phyloP scores from a whole-genome alignment of 2,888 invertebrate species.

The Cephalotes varians region DNA sequence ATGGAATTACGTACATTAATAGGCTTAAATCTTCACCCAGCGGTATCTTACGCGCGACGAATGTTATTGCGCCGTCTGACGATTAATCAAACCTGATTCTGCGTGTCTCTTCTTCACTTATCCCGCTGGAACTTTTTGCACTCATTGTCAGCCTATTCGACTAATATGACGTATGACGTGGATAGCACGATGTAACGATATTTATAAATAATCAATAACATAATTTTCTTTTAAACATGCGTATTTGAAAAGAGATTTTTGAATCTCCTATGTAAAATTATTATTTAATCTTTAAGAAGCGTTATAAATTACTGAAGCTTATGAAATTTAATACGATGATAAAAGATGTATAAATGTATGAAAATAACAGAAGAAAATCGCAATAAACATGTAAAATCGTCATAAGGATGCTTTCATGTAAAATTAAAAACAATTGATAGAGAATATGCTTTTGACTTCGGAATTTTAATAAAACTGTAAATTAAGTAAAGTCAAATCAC shows the following conservation, averaged over 20 bases:
- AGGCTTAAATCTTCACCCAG: slow-evolving; percentile 50
- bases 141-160: background rate
- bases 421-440: background rate
- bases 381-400: background rate
- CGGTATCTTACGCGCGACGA: slow-evolving; percentile 48
- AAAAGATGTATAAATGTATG: background rate
- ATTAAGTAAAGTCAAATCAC: background rate
- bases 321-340: background rate
- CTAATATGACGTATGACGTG: background rate
- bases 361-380: background rate
- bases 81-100: slow-evolving; percentile 63
- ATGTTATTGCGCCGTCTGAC: slow-evolving; percentile 58
- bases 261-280: background rate
- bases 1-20: slow-evolving; percentile 62
- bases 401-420: background rate
- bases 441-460: background rate
- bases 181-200: no score
- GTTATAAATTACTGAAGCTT: background rate
- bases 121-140: background rate
- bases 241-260: background rate
- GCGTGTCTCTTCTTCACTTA: slow-evolving; percentile 16
- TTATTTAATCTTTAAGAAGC: background rate
- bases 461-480: background rate
- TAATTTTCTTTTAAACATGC: background rate
- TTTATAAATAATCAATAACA: background rate